Evolutionary conservation across 2,113 vertebrate species (phyloP).

Genomic region (Aegotheles bennettii): DNA sequence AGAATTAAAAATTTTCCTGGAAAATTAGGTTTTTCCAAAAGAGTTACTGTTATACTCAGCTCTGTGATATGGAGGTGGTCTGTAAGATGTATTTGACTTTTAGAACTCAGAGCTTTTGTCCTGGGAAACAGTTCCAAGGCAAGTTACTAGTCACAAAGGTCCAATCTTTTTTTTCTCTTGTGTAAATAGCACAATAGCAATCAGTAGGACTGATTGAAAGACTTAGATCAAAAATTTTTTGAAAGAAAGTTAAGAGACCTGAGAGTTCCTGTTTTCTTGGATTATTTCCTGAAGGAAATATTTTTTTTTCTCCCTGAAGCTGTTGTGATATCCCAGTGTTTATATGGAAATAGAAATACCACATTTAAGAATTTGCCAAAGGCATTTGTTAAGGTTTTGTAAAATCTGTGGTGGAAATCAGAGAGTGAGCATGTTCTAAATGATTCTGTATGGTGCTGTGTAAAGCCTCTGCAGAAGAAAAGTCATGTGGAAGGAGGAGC

Average conservation of each 20-base stretch:
- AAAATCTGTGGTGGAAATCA: background rate
- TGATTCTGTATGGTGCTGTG: background rate
- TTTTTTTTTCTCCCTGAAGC: background rate
- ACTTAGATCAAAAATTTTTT: background rate
- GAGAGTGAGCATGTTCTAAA: background rate
- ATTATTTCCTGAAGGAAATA: background rate
- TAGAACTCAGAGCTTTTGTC: background rate
- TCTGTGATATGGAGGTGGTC: background rate
- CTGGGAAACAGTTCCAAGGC: background rate
- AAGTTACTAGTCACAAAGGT: background rate
- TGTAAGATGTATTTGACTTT: background rate
- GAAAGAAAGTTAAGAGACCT: background rate
- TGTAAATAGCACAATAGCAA: background rate
- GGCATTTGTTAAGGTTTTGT: background rate
- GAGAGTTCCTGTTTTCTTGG: background rate
- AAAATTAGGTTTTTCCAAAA: background rate
- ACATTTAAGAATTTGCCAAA: background rate
- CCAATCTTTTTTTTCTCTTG: background rate
- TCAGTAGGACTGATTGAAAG: background rate
- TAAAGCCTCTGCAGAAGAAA: background rate
- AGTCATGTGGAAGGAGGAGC: background rate
- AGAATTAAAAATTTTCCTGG: background rate
- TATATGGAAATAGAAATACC: background rate
- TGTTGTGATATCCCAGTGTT: background rate
- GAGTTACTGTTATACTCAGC: background rate